Percentiles rank a stretch among this genome's conserved stretches.
Evolutionary conservation across 2,888 invertebrate species (phyloP).

Genomic region (Drosophila austrosaltans): DNA sequence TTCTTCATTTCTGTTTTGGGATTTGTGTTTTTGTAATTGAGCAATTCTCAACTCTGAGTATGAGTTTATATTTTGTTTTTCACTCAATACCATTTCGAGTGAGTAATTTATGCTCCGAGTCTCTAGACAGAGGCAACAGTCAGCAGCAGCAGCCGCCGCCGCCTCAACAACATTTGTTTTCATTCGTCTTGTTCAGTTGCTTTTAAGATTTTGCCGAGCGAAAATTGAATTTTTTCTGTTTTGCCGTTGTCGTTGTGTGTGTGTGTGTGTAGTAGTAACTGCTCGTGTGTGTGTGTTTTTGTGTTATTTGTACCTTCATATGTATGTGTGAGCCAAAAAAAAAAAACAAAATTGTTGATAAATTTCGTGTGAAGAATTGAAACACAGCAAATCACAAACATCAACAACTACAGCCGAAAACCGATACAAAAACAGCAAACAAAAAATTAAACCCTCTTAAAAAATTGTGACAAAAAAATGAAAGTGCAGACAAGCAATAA

Average conservation of each 20-base stretch:
- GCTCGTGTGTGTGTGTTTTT: no score
- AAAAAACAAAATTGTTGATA: constrained; percentile 47
- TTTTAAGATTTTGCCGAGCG: constrained; percentile 81
- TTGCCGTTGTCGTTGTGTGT: constrained; percentile 48
- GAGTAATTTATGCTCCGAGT: constrained; percentile 33
- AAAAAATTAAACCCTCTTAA: constrained; percentile 30
- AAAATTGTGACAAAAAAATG: constrained; percentile 50
- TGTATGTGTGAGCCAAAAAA: constrained; percentile 40
- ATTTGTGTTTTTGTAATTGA: constrained; percentile 38
- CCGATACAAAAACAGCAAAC: constrained; percentile 21
- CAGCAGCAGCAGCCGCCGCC: constrained; percentile 38
- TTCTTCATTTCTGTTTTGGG: constrained; percentile 7
- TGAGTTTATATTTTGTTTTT: background rate
- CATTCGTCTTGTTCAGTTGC: constrained; percentile 74
- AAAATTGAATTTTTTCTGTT: constrained; percentile 56
- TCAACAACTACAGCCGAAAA: constrained; percentile 42
- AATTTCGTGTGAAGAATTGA: constrained; percentile 43
- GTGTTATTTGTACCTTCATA: constrained; percentile 17
- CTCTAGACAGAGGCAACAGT: constrained; percentile 8
- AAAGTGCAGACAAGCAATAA: constrained; percentile 58
- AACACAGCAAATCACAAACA: constrained; percentile 41
- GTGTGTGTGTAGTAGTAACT: constrained; percentile 34
- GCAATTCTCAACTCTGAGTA: background rate
- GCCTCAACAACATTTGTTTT: constrained; percentile 67
- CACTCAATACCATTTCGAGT: constrained; percentile 34